Percentiles rank a stretch among this genome's conserved stretches.
These are phyloP conservation scores for Magallana ariakensis DNA, from an alignment of 1,140 invertebrate species.

Conservation along the genomic window DNA sequence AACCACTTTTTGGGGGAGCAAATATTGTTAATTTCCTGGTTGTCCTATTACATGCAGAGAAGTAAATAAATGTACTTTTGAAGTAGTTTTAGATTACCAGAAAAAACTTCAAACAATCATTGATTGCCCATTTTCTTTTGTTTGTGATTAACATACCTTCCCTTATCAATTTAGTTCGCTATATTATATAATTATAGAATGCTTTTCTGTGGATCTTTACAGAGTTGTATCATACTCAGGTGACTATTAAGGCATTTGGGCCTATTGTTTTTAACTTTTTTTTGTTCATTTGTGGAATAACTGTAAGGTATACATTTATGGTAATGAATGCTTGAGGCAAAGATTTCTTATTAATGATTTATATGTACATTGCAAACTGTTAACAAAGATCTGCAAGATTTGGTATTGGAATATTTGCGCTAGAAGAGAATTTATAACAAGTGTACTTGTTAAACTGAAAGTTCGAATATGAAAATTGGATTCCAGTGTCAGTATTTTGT, in stretches of 20 bases:
- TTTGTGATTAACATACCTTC: not conserved
- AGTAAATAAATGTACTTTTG: slow-evolving; percentile 8
- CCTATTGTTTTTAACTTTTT: not conserved
- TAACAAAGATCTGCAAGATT: slow-evolving; percentile 16
- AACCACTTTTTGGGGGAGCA: not conserved
- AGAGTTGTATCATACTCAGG: no score
- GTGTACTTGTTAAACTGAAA: slow-evolving; percentile 16
- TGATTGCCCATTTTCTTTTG: slow-evolving; percentile 1
- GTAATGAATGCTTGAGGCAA: slow-evolving; percentile 5
- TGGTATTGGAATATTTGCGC: slow-evolving; percentile 9
- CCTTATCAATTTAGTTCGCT: slow-evolving; percentile 3
- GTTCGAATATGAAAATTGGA: slow-evolving; percentile 16
- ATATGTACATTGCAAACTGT: slow-evolving; percentile 16
- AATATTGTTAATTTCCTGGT: not conserved
- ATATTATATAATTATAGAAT: slow-evolving; percentile 9
- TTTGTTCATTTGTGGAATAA: slow-evolving; percentile 7
- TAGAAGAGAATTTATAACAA: slow-evolving; percentile 11
- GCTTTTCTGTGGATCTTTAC: not conserved
- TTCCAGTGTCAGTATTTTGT: slow-evolving; percentile 15
- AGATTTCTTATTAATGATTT: slow-evolving; percentile 11
- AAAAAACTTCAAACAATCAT: not conserved
- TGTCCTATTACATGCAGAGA: slow-evolving; percentile 1
- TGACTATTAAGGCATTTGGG: no score
- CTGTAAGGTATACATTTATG: slow-evolving; percentile 1
- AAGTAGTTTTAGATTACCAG: slow-evolving; percentile 6